Evolutionary conservation across 2,113 vertebrate genomes (phyloP).

Genomic region (Mirza zaza): DNA sequence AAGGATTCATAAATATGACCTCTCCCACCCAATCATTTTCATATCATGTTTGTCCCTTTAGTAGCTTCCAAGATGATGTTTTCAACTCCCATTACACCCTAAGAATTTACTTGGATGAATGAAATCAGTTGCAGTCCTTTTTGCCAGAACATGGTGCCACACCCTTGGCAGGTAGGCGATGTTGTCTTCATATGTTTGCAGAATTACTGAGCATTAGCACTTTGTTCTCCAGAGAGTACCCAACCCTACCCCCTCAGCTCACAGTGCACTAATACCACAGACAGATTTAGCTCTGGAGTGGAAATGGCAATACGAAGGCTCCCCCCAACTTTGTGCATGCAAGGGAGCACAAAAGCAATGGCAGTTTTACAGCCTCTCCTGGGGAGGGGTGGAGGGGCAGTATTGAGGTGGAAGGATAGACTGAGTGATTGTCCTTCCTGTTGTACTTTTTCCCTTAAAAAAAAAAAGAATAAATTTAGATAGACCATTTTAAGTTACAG

Average conservation of each 20-base stretch:
- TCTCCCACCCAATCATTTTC: constrained; percentile 67
- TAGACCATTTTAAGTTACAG: constrained; percentile 35
- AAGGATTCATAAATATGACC: constrained; percentile 66
- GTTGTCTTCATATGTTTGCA: constrained; percentile 67
- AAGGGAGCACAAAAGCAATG: background rate
- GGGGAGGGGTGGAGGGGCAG: background rate
- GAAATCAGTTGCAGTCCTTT: constrained; percentile 57
- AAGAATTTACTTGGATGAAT: constrained; percentile 63
- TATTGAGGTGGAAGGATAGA: background rate
- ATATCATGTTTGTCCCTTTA: constrained; percentile 66
- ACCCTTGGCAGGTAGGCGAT: constrained; percentile 68
- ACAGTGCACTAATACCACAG: background rate
- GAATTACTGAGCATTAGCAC: constrained; percentile 50
- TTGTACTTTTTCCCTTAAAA: background rate
- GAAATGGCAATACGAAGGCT: background rate
- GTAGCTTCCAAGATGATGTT: constrained; percentile 69
- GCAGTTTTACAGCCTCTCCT: background rate
- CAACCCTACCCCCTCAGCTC: background rate
- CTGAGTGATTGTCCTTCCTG: background rate
- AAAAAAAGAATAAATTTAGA: background rate
- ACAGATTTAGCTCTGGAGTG: background rate
- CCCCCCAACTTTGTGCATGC: background rate
- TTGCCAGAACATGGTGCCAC: constrained; percentile 67
- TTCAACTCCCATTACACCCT: constrained; percentile 66
- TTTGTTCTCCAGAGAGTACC: constrained; percentile 45